Evolutionary conservation across 2,888 invertebrate genomes (phyloP), one percentile per base, ranked within the genome.

Genomic region (Darwinula stevensoni): DNA sequence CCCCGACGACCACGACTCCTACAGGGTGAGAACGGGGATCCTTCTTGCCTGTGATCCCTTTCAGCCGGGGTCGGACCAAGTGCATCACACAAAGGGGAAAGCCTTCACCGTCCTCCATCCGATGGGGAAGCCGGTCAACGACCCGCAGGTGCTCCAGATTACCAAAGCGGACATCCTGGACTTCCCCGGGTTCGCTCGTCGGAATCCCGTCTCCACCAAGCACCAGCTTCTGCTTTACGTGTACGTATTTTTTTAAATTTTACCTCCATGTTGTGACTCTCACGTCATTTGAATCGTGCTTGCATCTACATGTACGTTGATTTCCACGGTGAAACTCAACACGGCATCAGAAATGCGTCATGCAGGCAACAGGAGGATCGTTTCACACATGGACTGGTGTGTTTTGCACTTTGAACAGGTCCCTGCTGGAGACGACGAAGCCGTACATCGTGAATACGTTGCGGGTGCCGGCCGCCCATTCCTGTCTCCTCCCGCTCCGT

Each of bases 1-100:
- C n/a, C 68, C 80, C 2, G 94, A 97, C 49, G 78, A 82, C 43
- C 75, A 74, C 43, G 94, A 94, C 51, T 68, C 73, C 42, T 78
- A 71, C 44, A 82, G 84, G 59, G 64, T 64, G 49, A 42, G 36
- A n/a, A n/a, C n/a, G n/a, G n/a, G n/a, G n/a, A n/a, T n/a, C n/a
- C n/a, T n/a, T n/a, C n/a, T n/a, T n/a, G n/a, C n/a, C 26, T 31
- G 35, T 18, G 14, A 33, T 30, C 17, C 28, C 34, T 53, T 52
- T 5, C 51, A 72, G 69, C 66, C 70, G 1, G 62, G 63, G 14
- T 62, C 62, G 14, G 76, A 80, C 39, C 72, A 73, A 44, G 54
- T 82, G 17, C 80, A 69, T 48, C 80, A 82, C 45, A 78, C 78
- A 0, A 66, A 66, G 52, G 66, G 65, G 6, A 91, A 88, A 47